Evolutionary conservation across 1,140 invertebrate species (phyloP).

Genomic region (Dinothrombium tinctorium): DNA sequence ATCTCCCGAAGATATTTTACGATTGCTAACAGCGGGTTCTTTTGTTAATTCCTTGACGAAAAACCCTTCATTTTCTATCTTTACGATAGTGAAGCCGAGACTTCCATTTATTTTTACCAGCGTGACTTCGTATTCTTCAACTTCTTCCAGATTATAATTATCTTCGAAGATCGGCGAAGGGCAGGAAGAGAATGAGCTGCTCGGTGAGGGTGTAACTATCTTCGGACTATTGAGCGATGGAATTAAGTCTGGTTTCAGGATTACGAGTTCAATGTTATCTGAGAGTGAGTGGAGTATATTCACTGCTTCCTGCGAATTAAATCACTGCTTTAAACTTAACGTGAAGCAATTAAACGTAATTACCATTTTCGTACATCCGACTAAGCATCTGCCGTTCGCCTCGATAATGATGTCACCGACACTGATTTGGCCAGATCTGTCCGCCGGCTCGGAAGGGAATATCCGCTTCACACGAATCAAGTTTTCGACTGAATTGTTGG

Average conservation of each 20-base stretch:
- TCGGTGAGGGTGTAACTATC: no score
- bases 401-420: not conserved
- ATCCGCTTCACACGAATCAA: not conserved
- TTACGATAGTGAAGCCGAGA: not conserved
- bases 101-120: not conserved
- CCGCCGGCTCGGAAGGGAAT: not conserved
- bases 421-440: not conserved
- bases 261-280: not conserved
- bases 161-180: no score
- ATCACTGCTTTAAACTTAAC: not conserved
- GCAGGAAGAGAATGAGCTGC: no score
- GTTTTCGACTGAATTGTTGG: not conserved
- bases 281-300: not conserved
- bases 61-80: conserved; percentile 1
- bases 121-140: not conserved
- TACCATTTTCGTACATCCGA: not conserved
- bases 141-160: not conserved
- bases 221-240: no score
- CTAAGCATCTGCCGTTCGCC: not conserved
- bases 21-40: not conserved
- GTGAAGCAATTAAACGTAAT: not conserved
- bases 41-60: not conserved
- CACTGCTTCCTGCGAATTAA: not conserved
- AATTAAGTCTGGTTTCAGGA: no score
- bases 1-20: not conserved